Percentiles rank a stretch among this genome's conserved stretches.
These are phyloP conservation scores for Boloria selene DNA, from an alignment of 2,888 invertebrate genomes.

Conservation along the genomic window DNA sequence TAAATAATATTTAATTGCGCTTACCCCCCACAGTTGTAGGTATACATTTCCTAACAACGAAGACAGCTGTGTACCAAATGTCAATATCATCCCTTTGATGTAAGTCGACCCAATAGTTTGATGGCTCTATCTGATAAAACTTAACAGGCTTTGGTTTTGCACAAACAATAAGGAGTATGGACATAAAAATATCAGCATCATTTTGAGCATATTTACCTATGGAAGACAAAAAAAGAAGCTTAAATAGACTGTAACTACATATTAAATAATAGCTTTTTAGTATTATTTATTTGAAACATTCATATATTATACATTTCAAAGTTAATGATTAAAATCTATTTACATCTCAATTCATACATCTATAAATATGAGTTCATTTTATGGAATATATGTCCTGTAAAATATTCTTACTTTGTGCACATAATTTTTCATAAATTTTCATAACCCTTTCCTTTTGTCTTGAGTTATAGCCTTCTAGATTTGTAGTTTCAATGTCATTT, in stretches of 20 bases:
- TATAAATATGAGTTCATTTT: too few species aligned
- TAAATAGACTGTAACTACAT: neutral
- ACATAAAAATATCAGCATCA: conserved; percentile 69
- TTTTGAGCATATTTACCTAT: conserved; percentile 74
- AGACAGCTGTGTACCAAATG: conserved; percentile 72
- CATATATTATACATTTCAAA: too few species aligned
- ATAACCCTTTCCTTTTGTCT: conserved; percentile 68
- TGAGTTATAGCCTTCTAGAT: conserved; percentile 69
- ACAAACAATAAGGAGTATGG: conserved; percentile 69
- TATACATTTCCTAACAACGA: conserved; percentile 72
- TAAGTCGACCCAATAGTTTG: conserved; percentile 67
- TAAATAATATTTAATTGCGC: conserved; percentile 32
- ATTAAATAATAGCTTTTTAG: neutral
- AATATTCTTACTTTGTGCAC: conserved; percentile 67
- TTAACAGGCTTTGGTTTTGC: conserved; percentile 64
- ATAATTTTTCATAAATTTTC: conserved; percentile 70
- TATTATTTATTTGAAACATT: too few species aligned
- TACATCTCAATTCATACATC: too few species aligned
- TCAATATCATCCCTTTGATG: conserved; percentile 63
- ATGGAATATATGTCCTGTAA: neutral
- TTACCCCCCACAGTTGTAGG: conserved; percentile 68
- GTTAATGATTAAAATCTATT: too few species aligned
- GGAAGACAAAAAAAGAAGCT: conserved; percentile 39
- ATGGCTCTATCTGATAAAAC: conserved; percentile 62
- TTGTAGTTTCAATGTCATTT: conserved; percentile 46